A percentile compares a stretch with the other conserved stretches of the same genome.
These are phyloP conservation scores for Chelon labrosus DNA, from an alignment of 2,797 vertebrate genomes.

Conservation along the genomic window DNA sequence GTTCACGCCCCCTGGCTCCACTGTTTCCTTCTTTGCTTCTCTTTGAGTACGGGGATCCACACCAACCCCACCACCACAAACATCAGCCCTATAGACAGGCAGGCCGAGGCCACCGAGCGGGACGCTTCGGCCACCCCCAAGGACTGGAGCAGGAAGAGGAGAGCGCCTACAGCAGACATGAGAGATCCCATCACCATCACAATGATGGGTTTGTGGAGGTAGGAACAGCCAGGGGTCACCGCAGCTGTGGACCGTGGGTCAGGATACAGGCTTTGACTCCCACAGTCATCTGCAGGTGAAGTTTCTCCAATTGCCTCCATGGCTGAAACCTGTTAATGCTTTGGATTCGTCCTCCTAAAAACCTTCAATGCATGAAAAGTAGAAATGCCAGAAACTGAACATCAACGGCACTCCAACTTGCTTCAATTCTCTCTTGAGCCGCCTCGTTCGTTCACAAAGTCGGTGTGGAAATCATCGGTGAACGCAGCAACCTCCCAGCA, in stretches of 20 bases:
- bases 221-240: conserved; percentile 52
- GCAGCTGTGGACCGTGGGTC: conserved; percentile 10
- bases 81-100: conserved; percentile 76
- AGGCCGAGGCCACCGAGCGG: conserved; percentile 65
- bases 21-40: conserved; percentile 61
- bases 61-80: conserved; percentile 78
- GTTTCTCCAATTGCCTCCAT: conserved; percentile 56
- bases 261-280: conserved; percentile 35
- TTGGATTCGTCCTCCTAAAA: conserved; percentile 6
- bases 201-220: conserved; percentile 79
- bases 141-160: conserved; percentile 70
- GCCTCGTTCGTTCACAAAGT: not conserved
- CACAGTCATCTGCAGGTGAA: conserved; percentile 29
- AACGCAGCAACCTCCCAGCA: not conserved
- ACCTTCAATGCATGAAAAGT: conserved; percentile 28
- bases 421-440: not conserved
- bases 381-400: not conserved
- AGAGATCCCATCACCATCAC: conserved; percentile 69
- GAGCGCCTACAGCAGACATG: conserved; percentile 50
- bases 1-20: conserved; percentile 15
- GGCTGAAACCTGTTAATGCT: not conserved
- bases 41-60: conserved; percentile 78
- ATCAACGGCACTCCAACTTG: not conserved
- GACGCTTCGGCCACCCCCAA: conserved; percentile 24
- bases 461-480: not conserved